Percentiles rank a stretch among this genome's conserved stretches.
These are phyloP conservation scores for Euplexia lucipara DNA, from an alignment of 2,888 invertebrate genomes.

Conservation along the genomic window DNA sequence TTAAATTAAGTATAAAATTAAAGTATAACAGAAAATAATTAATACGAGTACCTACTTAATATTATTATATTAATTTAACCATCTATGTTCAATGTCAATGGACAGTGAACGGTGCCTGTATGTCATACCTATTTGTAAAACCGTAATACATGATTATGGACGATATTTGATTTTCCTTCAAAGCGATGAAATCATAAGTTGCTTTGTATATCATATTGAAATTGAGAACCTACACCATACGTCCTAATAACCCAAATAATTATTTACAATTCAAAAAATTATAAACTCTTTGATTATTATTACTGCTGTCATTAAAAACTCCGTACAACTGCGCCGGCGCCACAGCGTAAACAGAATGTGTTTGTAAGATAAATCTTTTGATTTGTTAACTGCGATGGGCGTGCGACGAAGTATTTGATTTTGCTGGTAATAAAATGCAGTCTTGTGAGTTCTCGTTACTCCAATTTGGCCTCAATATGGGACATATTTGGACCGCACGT, in stretches of 20 bases:
- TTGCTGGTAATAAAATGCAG: constrained; percentile 54
- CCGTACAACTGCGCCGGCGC: constrained; percentile 51
- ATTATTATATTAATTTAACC: too few species aligned
- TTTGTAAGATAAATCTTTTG: constrained; percentile 64
- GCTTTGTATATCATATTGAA: not conserved
- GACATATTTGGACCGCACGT: constrained; percentile 32
- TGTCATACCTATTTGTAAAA: too few species aligned
- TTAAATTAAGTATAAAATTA: too few species aligned
- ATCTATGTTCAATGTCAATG: too few species aligned
- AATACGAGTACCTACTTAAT: too few species aligned
- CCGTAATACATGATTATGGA: too few species aligned
- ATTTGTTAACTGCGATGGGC: constrained; percentile 61
- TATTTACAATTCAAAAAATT: constrained; percentile 19
- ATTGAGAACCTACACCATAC: constrained; percentile 1
- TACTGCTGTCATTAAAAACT: constrained; percentile 45
- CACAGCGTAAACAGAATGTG: constrained; percentile 61
- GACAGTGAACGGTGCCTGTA: too few species aligned
- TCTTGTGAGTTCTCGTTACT: constrained; percentile 17
- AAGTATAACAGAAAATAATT: too few species aligned
- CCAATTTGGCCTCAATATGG: constrained; percentile 44
- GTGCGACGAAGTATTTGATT: constrained; percentile 58
- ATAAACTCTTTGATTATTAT: constrained; percentile 9
- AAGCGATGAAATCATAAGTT: not conserved
- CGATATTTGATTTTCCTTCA: not conserved
- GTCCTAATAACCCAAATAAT: constrained; percentile 27